Base-by-base conservation (phyloP, 1,140 invertebrate genomes). In the Drosophila asahinai region DNA sequence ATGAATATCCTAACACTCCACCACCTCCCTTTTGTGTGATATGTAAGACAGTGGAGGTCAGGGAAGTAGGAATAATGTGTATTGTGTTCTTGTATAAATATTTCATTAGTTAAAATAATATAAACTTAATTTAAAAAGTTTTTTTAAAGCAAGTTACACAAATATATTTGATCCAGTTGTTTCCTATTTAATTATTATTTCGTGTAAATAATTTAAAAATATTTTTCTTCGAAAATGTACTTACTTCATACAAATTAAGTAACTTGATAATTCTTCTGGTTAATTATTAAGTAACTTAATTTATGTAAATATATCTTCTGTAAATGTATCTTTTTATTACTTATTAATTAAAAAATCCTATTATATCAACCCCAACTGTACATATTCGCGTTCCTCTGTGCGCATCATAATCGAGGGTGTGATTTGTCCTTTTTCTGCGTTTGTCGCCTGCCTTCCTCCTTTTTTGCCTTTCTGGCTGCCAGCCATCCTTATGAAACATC, bases 361-460 rank as follows among this genome's bases (percentile, higher is more conserved):
- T 2, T 17, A 14, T n/a, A 3, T 30, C 30, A 8, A 47, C 48
- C 67, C 7, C 30, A 6, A 11, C 49, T 71, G 64, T 68, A 15
- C 38, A 7, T 72, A 48, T 51, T 17, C 48, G 58, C 27, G 40
- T 67, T 51, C 57, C 64, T 73, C 76, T 81, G 68, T 67, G 77
- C 61, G 70, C 80, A 83, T 86, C 87, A 83, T 81, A 89, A 91
- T 81, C 83, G 75, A 91, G 89, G 89, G 89, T 91, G 89, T 91
- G 89, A 91, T 91, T 91, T 91, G 89, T 91, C 84, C 84, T 91
- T 86, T 75, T 91, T 74, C 77, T 58, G 65, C 75, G 70, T 57
- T 70, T 59, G 51, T 73, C 70, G 68, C 51, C 66, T 52, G 66
- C 74, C 63, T 62, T 70, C 70, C 73, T 60, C 0, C 33, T 40